Evolutionary conservation across 2,888 invertebrate genomes (phyloP).

Genomic region (Pemphredon lugubris): DNA sequence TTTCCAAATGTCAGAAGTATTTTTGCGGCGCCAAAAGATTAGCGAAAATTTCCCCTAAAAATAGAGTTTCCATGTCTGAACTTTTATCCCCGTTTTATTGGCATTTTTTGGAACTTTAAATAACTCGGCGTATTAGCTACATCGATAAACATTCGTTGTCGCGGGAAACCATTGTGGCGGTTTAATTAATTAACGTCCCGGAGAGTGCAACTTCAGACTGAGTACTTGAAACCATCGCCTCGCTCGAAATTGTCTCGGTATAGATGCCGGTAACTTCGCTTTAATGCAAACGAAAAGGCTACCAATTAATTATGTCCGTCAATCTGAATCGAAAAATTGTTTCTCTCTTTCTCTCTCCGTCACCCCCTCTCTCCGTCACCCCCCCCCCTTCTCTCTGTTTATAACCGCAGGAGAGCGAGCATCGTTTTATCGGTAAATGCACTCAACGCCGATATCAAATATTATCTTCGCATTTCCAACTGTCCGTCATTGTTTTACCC

Average conservation of each 20-base stretch:
- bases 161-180: background rate
- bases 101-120: too few relatives aligned
- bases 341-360: slow-evolving; percentile 18
- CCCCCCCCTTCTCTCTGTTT: too few relatives aligned
- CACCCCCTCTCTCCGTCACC: too few relatives aligned
- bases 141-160: slow-evolving; percentile 7
- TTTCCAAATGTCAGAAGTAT: too few relatives aligned
- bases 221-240: background rate
- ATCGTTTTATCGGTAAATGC: too few relatives aligned
- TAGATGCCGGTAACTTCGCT: background rate
- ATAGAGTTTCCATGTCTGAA: background rate
- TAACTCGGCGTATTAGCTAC: too few relatives aligned
- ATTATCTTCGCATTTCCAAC: too few relatives aligned
- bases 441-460: too few relatives aligned
- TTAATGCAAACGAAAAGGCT: slow-evolving; percentile 18
- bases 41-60: background rate
- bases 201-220: background rate
- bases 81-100: background rate
- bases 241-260: background rate
- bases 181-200: slow-evolving; percentile 18
- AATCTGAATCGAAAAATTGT: slow-evolving; percentile 26
- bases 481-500: too few relatives aligned
- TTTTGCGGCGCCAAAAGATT: background rate
- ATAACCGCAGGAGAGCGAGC: too few relatives aligned
- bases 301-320: slow-evolving; percentile 39